These are phyloP conservation scores for Entelurus aequoreus DNA, from an alignment of 2,113 vertebrate genomes.

Conservation along the genomic window DNA sequence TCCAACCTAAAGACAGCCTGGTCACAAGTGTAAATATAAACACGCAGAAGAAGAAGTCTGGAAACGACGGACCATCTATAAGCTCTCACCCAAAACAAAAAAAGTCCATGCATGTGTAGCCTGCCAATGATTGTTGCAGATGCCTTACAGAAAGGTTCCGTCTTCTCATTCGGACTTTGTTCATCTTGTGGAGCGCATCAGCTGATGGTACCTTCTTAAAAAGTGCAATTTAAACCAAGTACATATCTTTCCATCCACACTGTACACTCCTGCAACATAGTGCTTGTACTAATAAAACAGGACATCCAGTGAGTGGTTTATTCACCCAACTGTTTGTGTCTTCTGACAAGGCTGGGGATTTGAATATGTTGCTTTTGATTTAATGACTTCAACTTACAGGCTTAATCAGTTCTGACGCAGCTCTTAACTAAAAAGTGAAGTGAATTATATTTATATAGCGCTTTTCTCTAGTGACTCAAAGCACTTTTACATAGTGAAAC, in stretches of 20 bases:
- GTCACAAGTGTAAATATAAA: too few species aligned
- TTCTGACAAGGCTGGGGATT: not conserved
- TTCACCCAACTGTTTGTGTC: constrained; percentile 23
- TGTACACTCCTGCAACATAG: constrained; percentile 85
- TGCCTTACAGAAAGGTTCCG: constrained; percentile 76
- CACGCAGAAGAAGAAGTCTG: not conserved
- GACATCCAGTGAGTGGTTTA: constrained; percentile 19
- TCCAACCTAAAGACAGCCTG: too few species aligned
- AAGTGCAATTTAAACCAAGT: constrained; percentile 86
- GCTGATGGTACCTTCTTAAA: constrained; percentile 73
- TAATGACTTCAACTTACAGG: too few species aligned
- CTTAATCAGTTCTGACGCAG: too few species aligned
- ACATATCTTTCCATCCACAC: constrained; percentile 83
- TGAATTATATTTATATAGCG: too few species aligned
- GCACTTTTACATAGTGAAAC: too few species aligned
- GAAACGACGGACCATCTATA: not conserved
- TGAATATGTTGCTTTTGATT: too few species aligned
- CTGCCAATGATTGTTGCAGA: constrained; percentile 87
- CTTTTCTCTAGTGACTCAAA: too few species aligned
- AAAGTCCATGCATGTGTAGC: constrained; percentile 79
- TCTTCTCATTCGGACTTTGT: constrained; percentile 46
- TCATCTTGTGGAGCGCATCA: constrained; percentile 51
- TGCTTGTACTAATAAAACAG: constrained; percentile 89
- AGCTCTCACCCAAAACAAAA: too few species aligned
- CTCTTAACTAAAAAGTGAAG: too few species aligned